Evolutionary conservation across 2,888 invertebrate species (phyloP).

Genomic region (Athalia circularis): DNA sequence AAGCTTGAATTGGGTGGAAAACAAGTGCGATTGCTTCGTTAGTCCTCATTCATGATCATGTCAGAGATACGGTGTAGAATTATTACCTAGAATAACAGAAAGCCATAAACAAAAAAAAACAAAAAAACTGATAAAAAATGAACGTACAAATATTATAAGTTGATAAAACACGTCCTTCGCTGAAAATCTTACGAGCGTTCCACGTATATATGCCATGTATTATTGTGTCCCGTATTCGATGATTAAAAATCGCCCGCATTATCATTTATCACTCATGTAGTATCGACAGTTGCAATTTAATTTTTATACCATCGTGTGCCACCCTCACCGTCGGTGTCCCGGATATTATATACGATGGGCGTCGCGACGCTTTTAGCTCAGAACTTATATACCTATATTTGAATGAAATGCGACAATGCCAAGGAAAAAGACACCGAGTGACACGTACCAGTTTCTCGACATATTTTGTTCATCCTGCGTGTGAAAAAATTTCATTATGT

Average conservation of each 20-base stretch:
- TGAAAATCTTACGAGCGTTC: too few species aligned
- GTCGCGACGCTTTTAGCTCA: neutral
- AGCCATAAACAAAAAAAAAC: neutral
- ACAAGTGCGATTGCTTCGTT: constrained; percentile 42
- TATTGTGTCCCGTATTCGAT: neutral
- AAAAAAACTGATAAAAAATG: neutral
- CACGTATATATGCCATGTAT: too few species aligned
- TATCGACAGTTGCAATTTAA: neutral
- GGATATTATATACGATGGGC: neutral
- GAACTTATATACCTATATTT: neutral
- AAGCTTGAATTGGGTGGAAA: constrained; percentile 28
- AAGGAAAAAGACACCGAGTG: too few species aligned
- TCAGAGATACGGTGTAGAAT: neutral
- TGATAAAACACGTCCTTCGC: too few species aligned
- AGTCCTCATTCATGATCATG: constrained; percentile 28
- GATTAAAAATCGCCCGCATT: constrained; percentile 3
- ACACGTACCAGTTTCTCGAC: too few species aligned
- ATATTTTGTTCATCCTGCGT: too few species aligned
- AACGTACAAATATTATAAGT: too few species aligned
- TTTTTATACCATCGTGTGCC: neutral
- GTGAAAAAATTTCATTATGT: too few species aligned
- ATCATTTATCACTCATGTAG: neutral
- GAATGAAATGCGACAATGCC: too few species aligned
- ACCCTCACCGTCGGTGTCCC: neutral
- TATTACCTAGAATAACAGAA: neutral